Percentiles rank a stretch among this genome's conserved stretches.
phyloP scores from a whole-genome alignment of 2,113 vertebrate species.

The Cyprinodon brontotheroides region DNA sequence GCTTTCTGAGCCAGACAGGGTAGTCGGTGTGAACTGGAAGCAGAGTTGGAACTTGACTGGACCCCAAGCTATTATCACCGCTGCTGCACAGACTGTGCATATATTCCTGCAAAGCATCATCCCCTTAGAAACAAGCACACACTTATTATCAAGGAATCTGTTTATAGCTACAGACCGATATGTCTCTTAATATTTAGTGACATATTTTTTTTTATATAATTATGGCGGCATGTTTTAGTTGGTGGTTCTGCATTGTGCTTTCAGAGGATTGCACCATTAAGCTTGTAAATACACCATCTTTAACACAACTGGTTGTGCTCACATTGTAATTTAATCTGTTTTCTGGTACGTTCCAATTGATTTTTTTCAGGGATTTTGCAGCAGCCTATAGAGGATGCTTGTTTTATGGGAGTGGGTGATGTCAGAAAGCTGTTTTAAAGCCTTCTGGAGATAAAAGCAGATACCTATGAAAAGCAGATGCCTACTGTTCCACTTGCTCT shows the following conservation, averaged over 20 bases:
- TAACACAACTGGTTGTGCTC: slow-evolving; percentile 41
- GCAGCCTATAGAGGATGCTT: slow-evolving; percentile 28
- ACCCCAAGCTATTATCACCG: slow-evolving; percentile 32
- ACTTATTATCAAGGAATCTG: slow-evolving; percentile 18
- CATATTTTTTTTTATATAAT: slow-evolving; percentile 47
- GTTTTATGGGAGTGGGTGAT: slow-evolving; percentile 6
- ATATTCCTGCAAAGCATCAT: slow-evolving; percentile 14
- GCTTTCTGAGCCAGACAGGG: slow-evolving; percentile 69
- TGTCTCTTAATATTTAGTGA: slow-evolving; percentile 21
- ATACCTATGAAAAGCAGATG: slow-evolving; percentile 9
- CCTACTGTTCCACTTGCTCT: slow-evolving; percentile 21
- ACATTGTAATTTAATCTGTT: slow-evolving; percentile 46
- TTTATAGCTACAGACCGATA: slow-evolving; percentile 28
- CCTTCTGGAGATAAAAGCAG: slow-evolving; percentile 2
- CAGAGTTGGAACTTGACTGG: slow-evolving; percentile 27
- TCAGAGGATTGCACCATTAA: slow-evolving; percentile 51
- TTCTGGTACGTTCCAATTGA: slow-evolving; percentile 48
- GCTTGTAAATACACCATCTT: slow-evolving; percentile 68
- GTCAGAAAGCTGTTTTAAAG: slow-evolving; percentile 33
- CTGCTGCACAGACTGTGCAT: slow-evolving; percentile 39
- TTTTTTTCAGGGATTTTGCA: slow-evolving; percentile 75
- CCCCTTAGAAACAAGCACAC: slow-evolving; percentile 24
- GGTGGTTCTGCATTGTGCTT: slow-evolving; percentile 49
- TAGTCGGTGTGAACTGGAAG: slow-evolving; percentile 28
- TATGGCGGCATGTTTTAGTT: slow-evolving; percentile 47